Evolutionary conservation across 2,888 invertebrate genomes (phyloP), one percentile per base, ranked within the genome.

Genomic region (Oasisia sp.): DNA sequence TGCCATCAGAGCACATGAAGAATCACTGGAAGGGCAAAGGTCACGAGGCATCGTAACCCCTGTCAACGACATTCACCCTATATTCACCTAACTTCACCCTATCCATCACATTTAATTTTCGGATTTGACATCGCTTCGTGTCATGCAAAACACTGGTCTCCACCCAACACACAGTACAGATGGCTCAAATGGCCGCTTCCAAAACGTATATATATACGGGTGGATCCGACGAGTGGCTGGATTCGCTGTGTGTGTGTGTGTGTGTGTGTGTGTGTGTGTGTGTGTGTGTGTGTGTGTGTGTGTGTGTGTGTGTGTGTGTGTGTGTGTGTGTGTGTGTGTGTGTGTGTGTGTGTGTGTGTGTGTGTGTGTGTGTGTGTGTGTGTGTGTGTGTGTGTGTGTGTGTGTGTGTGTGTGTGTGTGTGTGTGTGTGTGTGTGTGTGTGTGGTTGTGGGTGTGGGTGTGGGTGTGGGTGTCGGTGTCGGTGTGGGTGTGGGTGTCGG

Each of bases 391-490:
- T 91, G 92, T 92, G 92, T 50, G 91, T 91, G 91, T 92, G 92
- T 38, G 92, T 91, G 91, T 91, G 92, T 56, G 89, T 56, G 91
- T 92, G 92, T 50, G 92, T 58, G 92, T 91, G 92, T 56, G 91
- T 56, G 91, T 92, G 91, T 50, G 92, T 92, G 92, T 92, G 92
- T 91, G 74, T 91, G 91, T 92, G 92, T 74, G 92, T 92, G 92
- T 91, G 91, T 91, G 91, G n/a, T n/a, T 92, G 92, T 92, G 92
- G 45, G 92, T 92, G 91, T 92, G 92, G n/a, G n/a, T n/a, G n/a
- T n/a, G n/a, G n/a, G n/a, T n/a, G n/a, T n/a, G n/a, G n/a, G n/a
- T n/a, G n/a, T n/a, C n/a, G n/a, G n/a, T n/a, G n/a, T n/a, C n/a
- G n/a, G n/a, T 91, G 91, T 91, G 91, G 91, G 92, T 50, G 92